Conservation (phyloP, 2,888 invertebrate species). For the Blera fallax region DNA sequence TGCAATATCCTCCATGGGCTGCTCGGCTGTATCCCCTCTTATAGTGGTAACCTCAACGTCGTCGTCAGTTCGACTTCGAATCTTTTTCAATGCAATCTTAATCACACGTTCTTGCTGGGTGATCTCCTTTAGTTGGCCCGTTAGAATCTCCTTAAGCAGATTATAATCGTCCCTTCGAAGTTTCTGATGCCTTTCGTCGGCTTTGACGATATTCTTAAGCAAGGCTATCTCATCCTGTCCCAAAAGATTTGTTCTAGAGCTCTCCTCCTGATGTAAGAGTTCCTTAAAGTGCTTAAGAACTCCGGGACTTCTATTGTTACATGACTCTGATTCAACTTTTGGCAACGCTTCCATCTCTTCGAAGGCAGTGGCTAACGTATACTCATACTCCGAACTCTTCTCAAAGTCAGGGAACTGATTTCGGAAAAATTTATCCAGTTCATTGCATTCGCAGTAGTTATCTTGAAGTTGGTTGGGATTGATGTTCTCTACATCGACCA, state of each 20-base stretch:
- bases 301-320: neutral
- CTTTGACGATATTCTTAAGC: slow-evolving; percentile 74
- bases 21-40: slow-evolving; percentile 20
- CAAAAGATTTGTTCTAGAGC: slow-evolving; percentile 47
- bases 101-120: slow-evolving; percentile 74
- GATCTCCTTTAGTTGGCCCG: slow-evolving; percentile 74
- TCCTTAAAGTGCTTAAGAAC: slow-evolving; percentile 69
- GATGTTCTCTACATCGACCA: slow-evolving; percentile 17
- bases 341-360: no score
- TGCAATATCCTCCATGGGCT: slow-evolving; percentile 47
- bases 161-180: slow-evolving; percentile 73
- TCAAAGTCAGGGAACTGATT: slow-evolving; percentile 44
- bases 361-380: no score
- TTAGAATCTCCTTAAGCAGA: slow-evolving; percentile 74
- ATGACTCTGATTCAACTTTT: no score
- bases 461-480: slow-evolving; percentile 49
- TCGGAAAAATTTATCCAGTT: slow-evolving; percentile 18
- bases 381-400: neutral
- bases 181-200: slow-evolving; percentile 74
- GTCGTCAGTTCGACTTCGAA: neutral
- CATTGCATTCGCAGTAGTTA: slow-evolving; percentile 32
- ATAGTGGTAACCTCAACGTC: slow-evolving; percentile 22
- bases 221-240: slow-evolving; percentile 73
- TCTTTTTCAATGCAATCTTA: slow-evolving; percentile 72
- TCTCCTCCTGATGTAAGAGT: slow-evolving; percentile 64